Evolutionary conservation across 2,797 vertebrate species (phyloP).

Genomic region (Sebastes ruberrimus): DNA sequence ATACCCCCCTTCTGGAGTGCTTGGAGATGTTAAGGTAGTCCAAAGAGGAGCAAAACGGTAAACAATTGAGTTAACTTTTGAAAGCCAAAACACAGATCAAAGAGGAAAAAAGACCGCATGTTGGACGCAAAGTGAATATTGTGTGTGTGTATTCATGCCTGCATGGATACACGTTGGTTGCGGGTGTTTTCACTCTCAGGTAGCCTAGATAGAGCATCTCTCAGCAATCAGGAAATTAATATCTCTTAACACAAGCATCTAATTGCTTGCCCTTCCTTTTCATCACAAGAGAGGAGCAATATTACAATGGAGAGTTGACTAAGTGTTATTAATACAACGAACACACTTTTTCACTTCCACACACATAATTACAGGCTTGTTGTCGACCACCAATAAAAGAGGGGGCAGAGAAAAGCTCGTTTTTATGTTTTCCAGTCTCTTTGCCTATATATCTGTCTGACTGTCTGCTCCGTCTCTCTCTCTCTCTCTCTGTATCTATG

Average conservation of each 20-base stretch:
- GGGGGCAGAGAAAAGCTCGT: not conserved
- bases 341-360: not conserved
- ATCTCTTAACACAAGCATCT: conserved; percentile 3
- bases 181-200: not conserved
- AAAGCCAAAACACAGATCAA: conserved; percentile 53
- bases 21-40: conserved; percentile 49
- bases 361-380: not conserved
- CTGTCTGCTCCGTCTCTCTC: not conserved
- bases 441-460: conserved; percentile 30
- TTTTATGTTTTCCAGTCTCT: conserved; percentile 23
- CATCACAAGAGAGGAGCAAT: not conserved
- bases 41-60: conserved; percentile 54
- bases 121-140: not conserved
- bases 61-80: conserved; percentile 56
- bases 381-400: not conserved
- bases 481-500: conserved; percentile 29
- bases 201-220: not conserved
- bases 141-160: not conserved
- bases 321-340: not conserved
- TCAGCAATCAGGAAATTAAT: not conserved
- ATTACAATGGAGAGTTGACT: not conserved
- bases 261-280: not conserved
- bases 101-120: not conserved
- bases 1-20: conserved; percentile 44
- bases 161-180: not conserved